A percentile compares a stretch with the other conserved stretches of the same genome.
Conservation (phyloP, 2,113 vertebrate genomes). For the Bambusicola thoracicus region DNA sequence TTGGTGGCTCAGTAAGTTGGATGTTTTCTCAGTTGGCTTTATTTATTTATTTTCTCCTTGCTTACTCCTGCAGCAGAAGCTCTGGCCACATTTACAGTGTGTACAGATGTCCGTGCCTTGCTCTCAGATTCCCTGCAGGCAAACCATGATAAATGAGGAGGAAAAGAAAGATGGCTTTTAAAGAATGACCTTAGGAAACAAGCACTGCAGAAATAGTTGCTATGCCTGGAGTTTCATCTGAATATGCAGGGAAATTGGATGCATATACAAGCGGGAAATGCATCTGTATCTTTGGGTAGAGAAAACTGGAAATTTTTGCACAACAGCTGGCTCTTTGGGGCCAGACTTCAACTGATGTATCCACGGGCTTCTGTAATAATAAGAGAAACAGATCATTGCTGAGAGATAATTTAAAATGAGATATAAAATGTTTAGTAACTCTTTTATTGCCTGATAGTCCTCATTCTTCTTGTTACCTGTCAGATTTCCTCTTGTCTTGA, state of each 20-base stretch:
- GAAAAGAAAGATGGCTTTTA: constrained; percentile 37
- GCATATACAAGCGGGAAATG: constrained; percentile 9
- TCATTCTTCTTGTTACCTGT: not conserved
- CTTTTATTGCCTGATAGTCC: not conserved
- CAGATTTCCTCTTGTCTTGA: not conserved
- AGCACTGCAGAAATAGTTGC: constrained; percentile 30
- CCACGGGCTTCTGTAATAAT: not conserved
- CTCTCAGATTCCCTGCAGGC: not conserved
- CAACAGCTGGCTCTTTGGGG: not conserved
- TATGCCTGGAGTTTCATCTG: not conserved
- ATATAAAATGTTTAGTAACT: not conserved
- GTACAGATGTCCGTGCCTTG: not conserved
- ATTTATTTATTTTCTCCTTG: constrained; percentile 16
- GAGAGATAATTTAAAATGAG: not conserved
- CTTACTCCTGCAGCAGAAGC: not conserved
- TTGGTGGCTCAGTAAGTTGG: not conserved
- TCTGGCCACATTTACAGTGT: not conserved
- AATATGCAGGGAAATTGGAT: constrained; percentile 5
- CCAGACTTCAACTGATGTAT: not conserved
- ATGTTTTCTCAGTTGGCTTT: constrained; percentile 24
- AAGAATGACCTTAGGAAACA: constrained; percentile 50
- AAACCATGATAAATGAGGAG: not conserved
- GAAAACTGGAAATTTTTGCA: not conserved
- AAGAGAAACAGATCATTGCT: not conserved
- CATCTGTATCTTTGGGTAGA: not conserved